Percentiles rank a stretch among this genome's conserved stretches.
These are phyloP conservation scores for Reticulitermes speratus DNA, from an alignment of 1,140 invertebrate genomes.

Conservation along the genomic window DNA sequence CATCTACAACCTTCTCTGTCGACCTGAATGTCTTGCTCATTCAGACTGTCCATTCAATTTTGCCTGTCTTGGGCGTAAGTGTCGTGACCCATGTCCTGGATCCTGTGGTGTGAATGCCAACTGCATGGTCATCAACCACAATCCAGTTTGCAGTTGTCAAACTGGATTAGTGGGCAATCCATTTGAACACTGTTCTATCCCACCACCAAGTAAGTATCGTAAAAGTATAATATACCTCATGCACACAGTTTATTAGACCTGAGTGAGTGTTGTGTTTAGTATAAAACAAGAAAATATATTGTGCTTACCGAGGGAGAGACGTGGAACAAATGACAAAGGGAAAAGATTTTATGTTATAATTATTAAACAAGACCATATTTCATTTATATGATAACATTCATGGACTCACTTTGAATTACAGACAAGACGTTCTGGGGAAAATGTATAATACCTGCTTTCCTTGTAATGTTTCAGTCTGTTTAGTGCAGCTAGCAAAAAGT, in stretches of 20 bases:
- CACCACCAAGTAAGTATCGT: constrained; percentile 47
- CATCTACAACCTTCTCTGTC: constrained; percentile 66
- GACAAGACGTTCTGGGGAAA: no score
- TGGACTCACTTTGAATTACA: no score
- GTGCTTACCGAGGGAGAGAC: no score
- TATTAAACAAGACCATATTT: no score
- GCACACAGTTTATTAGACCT: neutral
- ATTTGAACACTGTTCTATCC: constrained; percentile 69
- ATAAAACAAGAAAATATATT: no score
- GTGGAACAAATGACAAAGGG: no score
- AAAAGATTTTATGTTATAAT: no score
- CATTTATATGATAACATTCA: no score
- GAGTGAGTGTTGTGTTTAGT: no score
- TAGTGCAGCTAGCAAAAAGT: no score
- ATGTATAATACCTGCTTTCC: no score
- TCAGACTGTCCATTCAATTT: constrained; percentile 75
- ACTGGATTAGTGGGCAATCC: constrained; percentile 76
- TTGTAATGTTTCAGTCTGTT: no score
- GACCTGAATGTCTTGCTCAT: constrained; percentile 73
- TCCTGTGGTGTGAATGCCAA: constrained; percentile 77
- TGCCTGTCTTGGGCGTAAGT: constrained; percentile 73
- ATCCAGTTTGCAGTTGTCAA: constrained; percentile 74
- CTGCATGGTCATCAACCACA: constrained; percentile 72
- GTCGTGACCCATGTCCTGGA: constrained; percentile 76
- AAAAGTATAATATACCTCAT: constrained; percentile 17